These are phyloP conservation scores for Psittacula cyanocephala DNA, from an alignment of 2,113 vertebrate genomes.

Conservation along the genomic window DNA sequence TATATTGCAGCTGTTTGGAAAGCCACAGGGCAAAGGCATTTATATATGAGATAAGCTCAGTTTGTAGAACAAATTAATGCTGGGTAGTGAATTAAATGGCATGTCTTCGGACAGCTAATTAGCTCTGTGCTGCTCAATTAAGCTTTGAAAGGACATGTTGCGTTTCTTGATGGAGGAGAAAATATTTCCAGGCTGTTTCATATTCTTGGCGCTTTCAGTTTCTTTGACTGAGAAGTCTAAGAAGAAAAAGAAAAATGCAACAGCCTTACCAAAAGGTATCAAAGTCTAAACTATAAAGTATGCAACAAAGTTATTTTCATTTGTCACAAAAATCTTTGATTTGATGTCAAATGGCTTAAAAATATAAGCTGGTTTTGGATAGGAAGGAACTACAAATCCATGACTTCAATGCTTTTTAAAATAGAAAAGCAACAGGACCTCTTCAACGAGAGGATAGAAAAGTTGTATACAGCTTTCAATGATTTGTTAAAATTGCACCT, in stretches of 20 bases:
- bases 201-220: slow-evolving; percentile 53
- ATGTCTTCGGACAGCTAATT: slow-evolving; percentile 81
- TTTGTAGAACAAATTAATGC: slow-evolving; percentile 80
- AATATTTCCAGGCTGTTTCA: slow-evolving; percentile 72
- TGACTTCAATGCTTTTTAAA: background rate
- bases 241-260: slow-evolving; percentile 37
- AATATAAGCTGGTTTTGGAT: background rate
- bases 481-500: background rate
- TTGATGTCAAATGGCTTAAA: slow-evolving; percentile 35
- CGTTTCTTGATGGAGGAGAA: slow-evolving; percentile 76
- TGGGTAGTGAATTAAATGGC: slow-evolving; percentile 80
- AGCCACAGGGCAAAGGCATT: slow-evolving; percentile 78
- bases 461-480: background rate
- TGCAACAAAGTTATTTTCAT: slow-evolving; percentile 45
- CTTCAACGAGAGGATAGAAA: background rate
- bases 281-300: slow-evolving; percentile 39
- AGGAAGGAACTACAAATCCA: background rate
- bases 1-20: slow-evolving; percentile 75
- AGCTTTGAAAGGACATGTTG: slow-evolving; percentile 77
- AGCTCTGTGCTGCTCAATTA: slow-evolving; percentile 83
- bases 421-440: background rate
- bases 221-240: slow-evolving; percentile 36
- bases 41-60: slow-evolving; percentile 77
- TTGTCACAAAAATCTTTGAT: slow-evolving; percentile 10
- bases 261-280: background rate